These are phyloP conservation scores for Anas platyrhynchos DNA, from an alignment of 2,113 vertebrate species.

Conservation along the genomic window DNA sequence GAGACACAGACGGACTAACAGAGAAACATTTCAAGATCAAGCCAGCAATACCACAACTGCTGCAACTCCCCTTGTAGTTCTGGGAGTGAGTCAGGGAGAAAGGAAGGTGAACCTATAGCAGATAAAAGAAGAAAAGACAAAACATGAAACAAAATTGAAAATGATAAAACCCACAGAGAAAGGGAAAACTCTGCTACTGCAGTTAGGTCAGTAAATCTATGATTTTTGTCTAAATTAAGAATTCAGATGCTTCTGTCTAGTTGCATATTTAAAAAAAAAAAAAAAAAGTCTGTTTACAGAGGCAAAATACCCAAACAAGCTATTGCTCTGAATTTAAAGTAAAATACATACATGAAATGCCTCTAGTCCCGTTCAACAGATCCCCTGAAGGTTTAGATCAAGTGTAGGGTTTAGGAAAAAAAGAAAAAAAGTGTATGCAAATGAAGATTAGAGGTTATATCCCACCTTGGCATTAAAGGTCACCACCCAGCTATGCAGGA, in stretches of 20 bases:
- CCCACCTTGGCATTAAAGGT: background rate
- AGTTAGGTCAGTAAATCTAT: conserved; percentile 6
- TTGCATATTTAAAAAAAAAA: background rate
- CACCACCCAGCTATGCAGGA: background rate
- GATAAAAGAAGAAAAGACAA: background rate
- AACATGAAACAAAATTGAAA: background rate
- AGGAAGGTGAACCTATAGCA: background rate
- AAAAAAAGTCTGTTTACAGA: background rate
- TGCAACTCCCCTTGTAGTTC: background rate
- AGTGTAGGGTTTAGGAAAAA: background rate
- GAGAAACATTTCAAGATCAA: conserved; percentile 1
- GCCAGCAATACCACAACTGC: background rate
- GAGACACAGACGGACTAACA: background rate
- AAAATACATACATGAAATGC: background rate
- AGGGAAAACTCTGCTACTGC: background rate
- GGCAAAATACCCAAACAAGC: background rate
- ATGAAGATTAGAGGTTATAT: background rate
- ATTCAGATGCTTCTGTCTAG: background rate
- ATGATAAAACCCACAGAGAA: background rate
- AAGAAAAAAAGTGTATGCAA: background rate
- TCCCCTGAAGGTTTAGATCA: background rate
- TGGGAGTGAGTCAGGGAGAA: background rate
- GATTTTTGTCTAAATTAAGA: background rate
- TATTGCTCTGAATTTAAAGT: background rate
- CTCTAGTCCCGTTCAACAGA: background rate